Evolutionary conservation across 2,113 vertebrate genomes (phyloP).

Genomic region (Spea multiplicata): DNA sequence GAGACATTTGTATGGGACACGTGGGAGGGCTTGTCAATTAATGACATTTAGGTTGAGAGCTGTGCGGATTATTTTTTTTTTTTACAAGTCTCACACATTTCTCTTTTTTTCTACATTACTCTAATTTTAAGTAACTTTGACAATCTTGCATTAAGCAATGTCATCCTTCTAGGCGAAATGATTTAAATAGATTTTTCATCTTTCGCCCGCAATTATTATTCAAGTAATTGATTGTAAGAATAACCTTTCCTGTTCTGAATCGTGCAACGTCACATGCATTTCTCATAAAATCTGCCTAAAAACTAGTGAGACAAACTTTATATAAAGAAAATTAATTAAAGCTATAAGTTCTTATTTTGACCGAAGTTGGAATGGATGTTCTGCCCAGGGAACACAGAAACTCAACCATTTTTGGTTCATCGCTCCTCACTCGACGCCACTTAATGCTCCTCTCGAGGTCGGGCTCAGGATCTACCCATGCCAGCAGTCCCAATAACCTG

Average conservation of each 20-base stretch:
- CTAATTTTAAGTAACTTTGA: conserved; percentile 2
- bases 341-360: no score
- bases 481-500: no score
- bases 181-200: conserved; percentile 3
- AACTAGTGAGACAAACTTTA: background rate
- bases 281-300: background rate
- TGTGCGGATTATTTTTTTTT: background rate
- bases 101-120: background rate
- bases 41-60: background rate
- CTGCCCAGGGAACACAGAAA: no score
- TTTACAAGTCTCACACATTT: background rate
- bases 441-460: no score
- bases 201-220: background rate
- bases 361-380: no score
- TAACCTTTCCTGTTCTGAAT: background rate
- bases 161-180: background rate
- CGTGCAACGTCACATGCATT: background rate
- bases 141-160: conserved; percentile 8
- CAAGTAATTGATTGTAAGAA: background rate
- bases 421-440: no score
- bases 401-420: no score
- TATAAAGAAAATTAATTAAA: no score
- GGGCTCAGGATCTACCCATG: no score
- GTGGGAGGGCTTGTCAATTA: background rate
- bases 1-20: background rate